These are phyloP conservation scores for Rissa tridactyla DNA, from an alignment of 2,113 vertebrate species.

Conservation along the genomic window DNA sequence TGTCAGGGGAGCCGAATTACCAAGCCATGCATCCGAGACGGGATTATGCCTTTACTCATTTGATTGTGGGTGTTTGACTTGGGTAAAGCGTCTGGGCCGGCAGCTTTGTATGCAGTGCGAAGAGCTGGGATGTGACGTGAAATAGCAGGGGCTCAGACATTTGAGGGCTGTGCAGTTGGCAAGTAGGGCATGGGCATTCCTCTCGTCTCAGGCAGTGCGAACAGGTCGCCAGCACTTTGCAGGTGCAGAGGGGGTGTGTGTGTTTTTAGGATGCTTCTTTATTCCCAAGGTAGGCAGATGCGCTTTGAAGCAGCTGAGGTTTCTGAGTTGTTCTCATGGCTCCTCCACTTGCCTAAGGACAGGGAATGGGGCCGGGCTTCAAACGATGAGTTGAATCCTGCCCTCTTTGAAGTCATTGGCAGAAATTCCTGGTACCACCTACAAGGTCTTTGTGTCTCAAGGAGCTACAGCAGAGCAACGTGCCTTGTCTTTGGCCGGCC, in stretches of 20 bases:
- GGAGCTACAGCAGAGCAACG: neutral
- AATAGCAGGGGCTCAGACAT: neutral
- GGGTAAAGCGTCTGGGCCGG: neutral
- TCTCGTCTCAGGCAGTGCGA: rapidly evolving
- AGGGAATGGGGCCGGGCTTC: neutral
- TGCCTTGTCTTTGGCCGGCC: neutral
- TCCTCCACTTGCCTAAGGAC: slow-evolving; percentile 40
- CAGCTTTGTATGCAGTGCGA: neutral
- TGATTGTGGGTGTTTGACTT: neutral
- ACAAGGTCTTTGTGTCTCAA: neutral
- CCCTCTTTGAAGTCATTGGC: slow-evolving; percentile 61
- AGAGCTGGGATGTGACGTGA: neutral
- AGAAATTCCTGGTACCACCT: neutral
- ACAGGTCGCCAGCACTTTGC: neutral
- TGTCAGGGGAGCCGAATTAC: neutral
- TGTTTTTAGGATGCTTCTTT: neutral
- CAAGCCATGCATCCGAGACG: neutral
- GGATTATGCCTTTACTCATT: neutral
- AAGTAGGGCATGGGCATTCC: rapidly evolving
- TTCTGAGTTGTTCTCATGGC: slow-evolving; percentile 60
- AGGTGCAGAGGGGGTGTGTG: neutral
- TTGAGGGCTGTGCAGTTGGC: neutral
- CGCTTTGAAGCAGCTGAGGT: slow-evolving; percentile 44
- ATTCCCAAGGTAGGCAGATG: slow-evolving; percentile 31
- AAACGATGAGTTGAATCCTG: slow-evolving; percentile 28